These are phyloP conservation scores for Paracentrotus lividus DNA, from an alignment of 53 echinoderm and acorn worm genomes.

Conservation along the genomic window DNA sequence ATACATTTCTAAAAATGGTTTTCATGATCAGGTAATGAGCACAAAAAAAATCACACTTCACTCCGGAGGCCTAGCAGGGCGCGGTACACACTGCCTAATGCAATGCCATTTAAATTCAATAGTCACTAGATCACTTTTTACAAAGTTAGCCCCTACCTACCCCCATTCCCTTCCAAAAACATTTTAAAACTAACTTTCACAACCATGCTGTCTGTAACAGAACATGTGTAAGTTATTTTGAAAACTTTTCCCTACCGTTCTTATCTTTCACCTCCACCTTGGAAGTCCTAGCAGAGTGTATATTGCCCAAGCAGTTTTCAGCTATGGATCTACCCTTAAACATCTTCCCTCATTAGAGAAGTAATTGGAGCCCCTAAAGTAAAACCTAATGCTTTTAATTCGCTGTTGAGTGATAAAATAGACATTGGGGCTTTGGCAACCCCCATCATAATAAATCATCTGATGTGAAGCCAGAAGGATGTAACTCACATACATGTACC, in stretches of 20 bases:
- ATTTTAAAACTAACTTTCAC: background rate
- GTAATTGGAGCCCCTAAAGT: constrained; percentile 23
- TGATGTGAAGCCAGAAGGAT: no score
- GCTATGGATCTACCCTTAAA: background rate
- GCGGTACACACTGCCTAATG: no score
- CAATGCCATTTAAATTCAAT: no score
- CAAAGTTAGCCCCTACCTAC: background rate
- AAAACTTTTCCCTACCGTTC: background rate
- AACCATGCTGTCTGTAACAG: background rate
- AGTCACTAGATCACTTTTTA: no score
- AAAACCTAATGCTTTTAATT: constrained; percentile 48
- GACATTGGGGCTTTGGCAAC: constrained; percentile 11
- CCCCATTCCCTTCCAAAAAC: no score
- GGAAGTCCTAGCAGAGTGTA: background rate
- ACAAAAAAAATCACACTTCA: no score
- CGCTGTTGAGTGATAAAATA: constrained; percentile 24
- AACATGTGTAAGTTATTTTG: background rate
- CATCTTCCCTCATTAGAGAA: constrained; percentile 3
- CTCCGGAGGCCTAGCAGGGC: no score
- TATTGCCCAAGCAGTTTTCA: background rate
- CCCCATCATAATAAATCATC: constrained; percentile 18
- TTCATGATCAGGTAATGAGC: background rate
- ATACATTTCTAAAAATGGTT: background rate
- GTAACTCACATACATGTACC: no score
- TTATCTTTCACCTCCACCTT: constrained; percentile 42